Evolutionary conservation across 2,797 vertebrate species (phyloP).

Genomic region (Zenarchopterus dispar): DNA sequence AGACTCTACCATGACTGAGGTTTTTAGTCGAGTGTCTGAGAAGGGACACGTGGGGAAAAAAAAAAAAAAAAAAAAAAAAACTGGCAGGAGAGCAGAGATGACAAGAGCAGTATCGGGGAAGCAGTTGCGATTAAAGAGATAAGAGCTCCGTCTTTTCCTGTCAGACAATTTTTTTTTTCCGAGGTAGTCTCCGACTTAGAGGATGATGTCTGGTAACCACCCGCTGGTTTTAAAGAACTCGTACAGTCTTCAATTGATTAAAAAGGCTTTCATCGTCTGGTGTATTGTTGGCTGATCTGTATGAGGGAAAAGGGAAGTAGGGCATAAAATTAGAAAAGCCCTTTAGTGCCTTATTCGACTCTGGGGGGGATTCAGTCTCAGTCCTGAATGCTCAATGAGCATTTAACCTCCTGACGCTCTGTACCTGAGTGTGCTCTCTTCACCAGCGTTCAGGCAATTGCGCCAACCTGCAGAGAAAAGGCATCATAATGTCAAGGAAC

Average conservation of each 20-base stretch:
- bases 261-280: too few species aligned
- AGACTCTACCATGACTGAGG: conserved; percentile 23
- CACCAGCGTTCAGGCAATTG: not conserved
- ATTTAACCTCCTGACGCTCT: conserved; percentile 15
- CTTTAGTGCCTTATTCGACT: too few species aligned
- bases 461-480: not conserved
- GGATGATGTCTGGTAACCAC: too few species aligned
- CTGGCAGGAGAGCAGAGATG: conserved; percentile 32
- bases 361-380: conserved; percentile 2
- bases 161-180: too few species aligned
- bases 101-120: conserved; percentile 24
- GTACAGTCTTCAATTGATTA: too few species aligned
- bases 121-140: conserved; percentile 47
- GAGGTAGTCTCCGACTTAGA: too few species aligned
- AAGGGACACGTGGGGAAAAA: conserved; percentile 10
- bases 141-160: conserved; percentile 26
- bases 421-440: not conserved
- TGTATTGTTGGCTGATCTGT: too few species aligned
- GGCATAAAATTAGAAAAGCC: too few species aligned
- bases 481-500: too few species aligned
- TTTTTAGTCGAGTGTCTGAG: conserved; percentile 34
- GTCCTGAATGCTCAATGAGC: conserved; percentile 3
- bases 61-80: conserved; percentile 19
- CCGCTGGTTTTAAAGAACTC: too few species aligned
- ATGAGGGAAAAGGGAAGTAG: too few species aligned